These are phyloP conservation scores for Diorhabda carinulata DNA, from an alignment of 1,140 invertebrate genomes.

Conservation along the genomic window DNA sequence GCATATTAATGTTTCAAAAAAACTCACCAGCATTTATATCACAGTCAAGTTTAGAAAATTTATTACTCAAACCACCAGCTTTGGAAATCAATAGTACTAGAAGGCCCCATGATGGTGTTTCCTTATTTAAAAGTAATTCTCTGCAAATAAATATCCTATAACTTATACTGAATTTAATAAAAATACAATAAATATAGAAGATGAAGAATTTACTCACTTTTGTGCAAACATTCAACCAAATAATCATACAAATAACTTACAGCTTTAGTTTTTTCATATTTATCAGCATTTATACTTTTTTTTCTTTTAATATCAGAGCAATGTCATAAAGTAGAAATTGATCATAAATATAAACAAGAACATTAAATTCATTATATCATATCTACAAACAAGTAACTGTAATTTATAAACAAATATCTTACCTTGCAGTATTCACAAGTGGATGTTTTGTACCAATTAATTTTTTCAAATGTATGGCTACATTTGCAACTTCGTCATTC, in stretches of 20 bases:
- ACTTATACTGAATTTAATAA: background rate
- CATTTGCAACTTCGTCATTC: constrained; percentile 90
- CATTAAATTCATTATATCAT: too few species aligned
- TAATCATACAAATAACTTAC: too few species aligned
- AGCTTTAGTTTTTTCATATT: too few species aligned
- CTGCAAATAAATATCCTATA: constrained; percentile 25
- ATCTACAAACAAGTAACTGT: too few species aligned
- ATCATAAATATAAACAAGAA: too few species aligned
- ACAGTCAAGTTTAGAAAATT: constrained; percentile 72
- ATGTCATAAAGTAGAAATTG: too few species aligned
- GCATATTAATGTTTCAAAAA: background rate
- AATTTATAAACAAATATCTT: constrained; percentile 30
- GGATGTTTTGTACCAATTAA: constrained; percentile 92
- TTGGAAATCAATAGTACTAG: constrained; percentile 88
- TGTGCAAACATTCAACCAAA: too few species aligned
- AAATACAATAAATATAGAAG: background rate
- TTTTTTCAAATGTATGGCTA: constrained; percentile 85
- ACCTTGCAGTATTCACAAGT: constrained; percentile 83
- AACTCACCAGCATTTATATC: constrained; percentile 66
- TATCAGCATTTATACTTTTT: too few species aligned
- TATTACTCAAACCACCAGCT: constrained; percentile 73
- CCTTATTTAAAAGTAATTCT: constrained; percentile 33
- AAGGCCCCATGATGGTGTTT: constrained; percentile 69
- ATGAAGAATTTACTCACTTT: background rate
- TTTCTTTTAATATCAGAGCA: too few species aligned